Percentiles rank a stretch among this genome's conserved stretches.
Conservation (phyloP, 1,140 invertebrate species). For the Nasonia vitripennis region DNA sequence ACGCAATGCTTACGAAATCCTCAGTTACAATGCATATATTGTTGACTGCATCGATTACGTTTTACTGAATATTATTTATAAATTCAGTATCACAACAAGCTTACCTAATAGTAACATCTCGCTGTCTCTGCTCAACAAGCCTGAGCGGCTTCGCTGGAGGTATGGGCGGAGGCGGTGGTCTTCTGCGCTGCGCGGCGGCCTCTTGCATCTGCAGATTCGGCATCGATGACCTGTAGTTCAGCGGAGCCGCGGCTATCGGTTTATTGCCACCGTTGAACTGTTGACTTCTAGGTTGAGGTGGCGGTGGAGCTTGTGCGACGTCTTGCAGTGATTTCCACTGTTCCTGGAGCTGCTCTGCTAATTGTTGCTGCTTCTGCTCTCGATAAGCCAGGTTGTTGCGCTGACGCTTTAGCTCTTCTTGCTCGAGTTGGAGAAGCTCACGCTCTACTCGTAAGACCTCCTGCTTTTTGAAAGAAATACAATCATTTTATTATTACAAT, state of each 20-base stretch:
- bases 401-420: constrained; percentile 85
- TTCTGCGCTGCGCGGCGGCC: constrained; percentile 60
- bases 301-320: constrained; percentile 58
- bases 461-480: constrained; percentile 61
- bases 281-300: not conserved
- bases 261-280: constrained; percentile 50
- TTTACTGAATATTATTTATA: not conserved
- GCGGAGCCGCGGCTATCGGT: constrained; percentile 54
- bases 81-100: not conserved
- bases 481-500: not conserved
- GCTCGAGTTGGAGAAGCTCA: constrained; percentile 84
- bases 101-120: constrained; percentile 73
- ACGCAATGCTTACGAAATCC: not conserved
- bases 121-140: constrained; percentile 71
- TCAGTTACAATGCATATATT: not conserved
- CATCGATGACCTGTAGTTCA: constrained; percentile 82
- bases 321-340: constrained; percentile 73
- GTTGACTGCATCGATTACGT: too few relatives aligned
- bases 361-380: constrained; percentile 74
- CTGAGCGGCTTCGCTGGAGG: constrained; percentile 75
- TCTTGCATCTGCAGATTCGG: constrained; percentile 79
- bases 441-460: constrained; percentile 86
- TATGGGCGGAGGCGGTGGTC: constrained; percentile 74
- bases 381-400: constrained; percentile 81
- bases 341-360: constrained; percentile 70